These are phyloP conservation scores for Molorchus minor DNA, from an alignment of 2,888 invertebrate genomes.

Conservation along the genomic window DNA sequence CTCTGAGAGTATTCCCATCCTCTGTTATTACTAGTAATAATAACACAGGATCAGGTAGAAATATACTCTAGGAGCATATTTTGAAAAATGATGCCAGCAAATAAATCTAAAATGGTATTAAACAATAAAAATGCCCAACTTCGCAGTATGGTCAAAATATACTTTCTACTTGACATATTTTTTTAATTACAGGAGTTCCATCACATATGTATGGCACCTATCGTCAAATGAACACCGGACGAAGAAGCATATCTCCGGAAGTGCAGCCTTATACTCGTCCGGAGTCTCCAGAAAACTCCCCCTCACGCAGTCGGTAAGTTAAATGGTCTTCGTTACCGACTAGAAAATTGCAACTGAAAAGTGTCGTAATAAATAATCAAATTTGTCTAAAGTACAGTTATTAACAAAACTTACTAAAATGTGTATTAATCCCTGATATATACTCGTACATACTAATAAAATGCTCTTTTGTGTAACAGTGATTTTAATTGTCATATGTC, in stretches of 20 bases:
- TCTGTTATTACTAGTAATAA: neutral
- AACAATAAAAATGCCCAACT: too few species aligned
- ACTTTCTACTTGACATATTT: slow-evolving; percentile 7
- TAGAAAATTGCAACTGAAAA: slow-evolving; percentile 44
- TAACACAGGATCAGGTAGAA: neutral
- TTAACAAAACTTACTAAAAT: slow-evolving; percentile 23
- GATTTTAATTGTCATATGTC: slow-evolving; percentile 26
- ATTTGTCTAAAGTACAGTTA: neutral
- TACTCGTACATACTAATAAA: slow-evolving; percentile 1
- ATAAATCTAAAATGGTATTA: too few species aligned
- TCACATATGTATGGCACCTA: slow-evolving; percentile 65
- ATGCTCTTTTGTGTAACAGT: slow-evolving; percentile 10
- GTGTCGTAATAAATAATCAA: neutral
- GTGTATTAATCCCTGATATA: slow-evolving; percentile 1
- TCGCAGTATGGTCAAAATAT: neutral
- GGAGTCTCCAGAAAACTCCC: slow-evolving; percentile 50
- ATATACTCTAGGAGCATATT: neutral
- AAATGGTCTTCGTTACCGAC: slow-evolving; percentile 49
- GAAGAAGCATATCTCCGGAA: slow-evolving; percentile 52
- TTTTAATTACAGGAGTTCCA: slow-evolving; percentile 58
- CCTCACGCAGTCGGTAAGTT: slow-evolving; percentile 55
- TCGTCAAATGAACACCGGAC: slow-evolving; percentile 59
- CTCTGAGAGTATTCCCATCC: neutral
- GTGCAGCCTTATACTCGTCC: slow-evolving; percentile 54
- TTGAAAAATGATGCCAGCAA: too few species aligned